Base-by-base conservation (phyloP, 2,888 invertebrate species). In the Melanostoma mellinum region DNA sequence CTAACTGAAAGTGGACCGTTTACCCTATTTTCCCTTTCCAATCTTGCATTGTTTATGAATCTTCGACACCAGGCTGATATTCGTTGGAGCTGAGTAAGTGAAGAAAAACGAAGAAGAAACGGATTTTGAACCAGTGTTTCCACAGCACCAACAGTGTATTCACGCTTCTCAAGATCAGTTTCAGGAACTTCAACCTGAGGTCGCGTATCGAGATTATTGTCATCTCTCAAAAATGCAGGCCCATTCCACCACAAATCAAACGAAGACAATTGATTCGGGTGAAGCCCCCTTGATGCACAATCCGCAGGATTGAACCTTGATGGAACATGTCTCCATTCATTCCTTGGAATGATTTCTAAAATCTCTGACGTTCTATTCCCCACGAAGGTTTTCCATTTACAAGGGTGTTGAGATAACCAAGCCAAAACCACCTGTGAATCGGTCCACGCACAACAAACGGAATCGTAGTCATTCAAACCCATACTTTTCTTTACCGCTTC, bases 241-340 rank as follows among this genome's bases (percentile, higher is more conserved):
- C 56, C 42, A 4, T 56, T 56, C 56, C 56, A 56, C 40, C 56
- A 56, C 2, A 40, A 56, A 9, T 56, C 40, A 9, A 56, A 56
- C 30, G 56, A 56, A 9, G 56, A 40, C 40, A 56, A 56, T 9
- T 40, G 42, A 30, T 42, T 56, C 8, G 56, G 56, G 9, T 56
- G 56, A 42, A 56, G 56, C 9, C 40, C 40, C 32, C 40, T 56
- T 9, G 40, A 56, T 56, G 40, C 56, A 9, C 56, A 56, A 56
- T 40, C 56, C 2, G 40, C 56, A 32, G 30, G 56, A 30, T 40
- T 30, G 4, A 32, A 4, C 56, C 9, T 56, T 4, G 56, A 56
- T 9, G 56, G 32, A 30, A 40, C 56, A 42, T 56, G 40, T 30
- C 56, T 6, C 56, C 56, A 56, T 40, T 40, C 40, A 56, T 40